Base-by-base conservation (phyloP, 2,113 vertebrate genomes). In the Suncus etruscus region DNA sequence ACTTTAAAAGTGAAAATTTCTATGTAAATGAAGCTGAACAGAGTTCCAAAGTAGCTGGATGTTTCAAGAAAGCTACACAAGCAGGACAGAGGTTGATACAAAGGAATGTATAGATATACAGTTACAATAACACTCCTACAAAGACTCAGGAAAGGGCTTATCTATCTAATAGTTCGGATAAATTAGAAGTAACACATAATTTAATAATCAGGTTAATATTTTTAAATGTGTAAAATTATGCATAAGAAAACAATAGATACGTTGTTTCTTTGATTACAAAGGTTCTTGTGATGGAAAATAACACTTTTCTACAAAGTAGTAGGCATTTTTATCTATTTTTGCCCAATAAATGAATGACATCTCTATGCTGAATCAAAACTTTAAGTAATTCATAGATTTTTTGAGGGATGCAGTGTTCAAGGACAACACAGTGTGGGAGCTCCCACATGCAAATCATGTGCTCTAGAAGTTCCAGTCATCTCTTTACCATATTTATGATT, bases 21-120 rank as follows among this genome's bases (percentile, higher is more conserved):
- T 82, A 80, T 85, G 85, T 89, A 82, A 90, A 50, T 88, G 76
- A 85, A 89, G 39, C 25, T 51, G 63, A 92, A 76, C 51, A 80
- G 80, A 68, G 27, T 76, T 86, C 20, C 58, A 51, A 65, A 75
- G 81, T 66, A 65, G 50, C 61, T 51, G 31, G 58, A 6, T 16
- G 4, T 86, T 68, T 84, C 32, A 47, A 76, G 78, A 80, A 61
- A 51, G 25, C n/a, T 2, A 45, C 20, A 27, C 27, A 68, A 68
- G 63, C 32, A 69, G 20, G 63, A 16, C 0, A n/a, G 50, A 14
- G 25, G 58, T 20, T 1, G 5, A 68, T 25, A 47, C 25, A 11
- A 0, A 0, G 20, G 48, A 11, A 3, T 14, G 10, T 1, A 70
- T n/a, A 80, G 73, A 31, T 1, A 8, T 0, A 47, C 39, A 39